These are phyloP conservation scores for Dicentrarchus labrax DNA, from an alignment of 2,113 vertebrate species.

Conservation along the genomic window DNA sequence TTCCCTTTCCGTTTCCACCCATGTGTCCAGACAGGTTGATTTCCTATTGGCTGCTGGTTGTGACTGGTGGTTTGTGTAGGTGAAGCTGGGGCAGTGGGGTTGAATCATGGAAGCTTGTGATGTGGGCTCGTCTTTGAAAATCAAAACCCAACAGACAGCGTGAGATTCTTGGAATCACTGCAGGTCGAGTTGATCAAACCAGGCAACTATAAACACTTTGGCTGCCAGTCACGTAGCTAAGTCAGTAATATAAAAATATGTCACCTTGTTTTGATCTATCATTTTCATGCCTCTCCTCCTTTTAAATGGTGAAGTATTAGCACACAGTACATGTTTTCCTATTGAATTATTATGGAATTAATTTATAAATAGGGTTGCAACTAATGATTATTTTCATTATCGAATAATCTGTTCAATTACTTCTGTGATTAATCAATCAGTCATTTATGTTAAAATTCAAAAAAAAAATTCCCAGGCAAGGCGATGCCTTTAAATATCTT, in stretches of 20 bases:
- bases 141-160: not conserved
- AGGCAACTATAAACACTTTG: slow-evolving; percentile 16
- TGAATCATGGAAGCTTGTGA: not conserved
- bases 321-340: not conserved
- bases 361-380: not conserved
- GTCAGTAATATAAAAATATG: no score
- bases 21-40: slow-evolving; percentile 1
- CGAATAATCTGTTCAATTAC: not conserved
- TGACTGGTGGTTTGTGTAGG: slow-evolving; percentile 25
- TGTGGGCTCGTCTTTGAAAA: slow-evolving; percentile 34
- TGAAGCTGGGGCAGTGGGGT: not conserved
- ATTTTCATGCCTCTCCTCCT: not conserved
- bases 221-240: not conserved
- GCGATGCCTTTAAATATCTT: not conserved
- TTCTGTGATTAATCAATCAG: not conserved
- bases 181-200: slow-evolving; percentile 34
- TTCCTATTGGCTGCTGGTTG: not conserved
- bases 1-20: slow-evolving; percentile 19
- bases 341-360: not conserved
- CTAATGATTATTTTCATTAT: not conserved
- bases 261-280: slow-evolving; percentile 3
- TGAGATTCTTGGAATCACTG: slow-evolving; percentile 25
- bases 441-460: not conserved
- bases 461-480: not conserved
- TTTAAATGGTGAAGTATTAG: not conserved